Base-by-base conservation (phyloP, 2,888 invertebrate species). In the Limnephilus marmoratus region DNA sequence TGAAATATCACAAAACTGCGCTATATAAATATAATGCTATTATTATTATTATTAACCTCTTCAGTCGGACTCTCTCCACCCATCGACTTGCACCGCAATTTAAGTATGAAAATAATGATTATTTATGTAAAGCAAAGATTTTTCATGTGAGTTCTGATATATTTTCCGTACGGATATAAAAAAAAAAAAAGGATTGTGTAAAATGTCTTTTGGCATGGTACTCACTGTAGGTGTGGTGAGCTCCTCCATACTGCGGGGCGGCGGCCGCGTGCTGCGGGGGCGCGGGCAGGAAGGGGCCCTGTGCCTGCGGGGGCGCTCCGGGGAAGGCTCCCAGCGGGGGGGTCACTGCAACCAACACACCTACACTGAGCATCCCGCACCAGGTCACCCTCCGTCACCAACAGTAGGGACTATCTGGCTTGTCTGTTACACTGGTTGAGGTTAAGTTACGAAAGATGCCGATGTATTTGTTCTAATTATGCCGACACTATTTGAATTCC, bases 271-370 rank as follows among this genome's bases (percentile, higher is more conserved):
- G 97, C 91, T 97, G 97, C 85, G 97, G 97, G 68, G 97, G 97
- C 91, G 97, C 97, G 90, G 97, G 97, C 94, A 97, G 96, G 95
- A 97, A 97, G 15, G 97, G 97, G 3, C 96, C 96, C 94, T 97
- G 97, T 90, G 96, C 96, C 94, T 96, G 96, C 94, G 96, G 96
- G 83, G 97, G 97, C 92, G 95, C 94, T 94, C 97, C 96, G 91
- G 97, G 97, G 95, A 97, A 97, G 93, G 97, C 97, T 94, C 96
- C 96, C 91, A 96, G 95, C 93, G 96, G 96, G 92, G 96, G 96
- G 3, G 96, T 96, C 94, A 96, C 96, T 96, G 96, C 94, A 96
- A 92, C 80, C 68, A 68, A 68, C 68, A 68, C 24, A 24, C 24
- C 68, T 68, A 68, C 24, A 68, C 34, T 45, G 34, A 68, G 34